Evolutionary conservation across 2,888 invertebrate species (phyloP).

Genomic region (Psylliodes chrysocephalus): DNA sequence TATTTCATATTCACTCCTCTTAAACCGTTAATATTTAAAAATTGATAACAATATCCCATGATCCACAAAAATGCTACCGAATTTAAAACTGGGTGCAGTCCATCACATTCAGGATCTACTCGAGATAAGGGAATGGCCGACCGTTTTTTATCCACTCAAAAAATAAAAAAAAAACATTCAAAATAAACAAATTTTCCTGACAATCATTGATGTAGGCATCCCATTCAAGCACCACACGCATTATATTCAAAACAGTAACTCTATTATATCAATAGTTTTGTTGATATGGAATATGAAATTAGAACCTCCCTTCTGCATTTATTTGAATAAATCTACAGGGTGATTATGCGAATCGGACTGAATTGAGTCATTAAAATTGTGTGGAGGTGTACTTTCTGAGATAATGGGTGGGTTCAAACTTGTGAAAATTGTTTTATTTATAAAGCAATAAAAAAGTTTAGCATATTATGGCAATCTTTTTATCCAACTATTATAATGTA

Average conservation of each 20-base stretch:
- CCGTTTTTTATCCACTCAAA: conserved; percentile 15
- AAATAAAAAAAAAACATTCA: background rate
- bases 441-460: too few species aligned
- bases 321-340: conserved; percentile 16
- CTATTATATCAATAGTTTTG: conserved; percentile 37
- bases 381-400: too few species aligned
- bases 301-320: conserved; percentile 34
- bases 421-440: too few species aligned
- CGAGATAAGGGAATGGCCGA: background rate
- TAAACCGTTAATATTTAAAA: too few species aligned
- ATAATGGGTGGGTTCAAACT: too few species aligned
- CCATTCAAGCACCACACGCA: conserved; percentile 23
- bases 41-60: background rate
- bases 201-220: conserved; percentile 10
- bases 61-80: background rate
- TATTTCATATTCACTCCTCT: too few species aligned
- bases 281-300: conserved; percentile 41
- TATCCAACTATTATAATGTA: too few species aligned
- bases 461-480: too few species aligned
- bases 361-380: too few species aligned
- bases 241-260: conserved; percentile 32
- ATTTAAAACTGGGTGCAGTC: background rate
- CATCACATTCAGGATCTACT: background rate
- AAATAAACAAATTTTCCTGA: background rate
- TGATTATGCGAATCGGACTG: too few species aligned